A percentile compares a stretch with the other conserved stretches of the same genome.
Evolutionary conservation across 2,888 invertebrate species (phyloP).

Genomic region (Azorinus chamasolen): DNA sequence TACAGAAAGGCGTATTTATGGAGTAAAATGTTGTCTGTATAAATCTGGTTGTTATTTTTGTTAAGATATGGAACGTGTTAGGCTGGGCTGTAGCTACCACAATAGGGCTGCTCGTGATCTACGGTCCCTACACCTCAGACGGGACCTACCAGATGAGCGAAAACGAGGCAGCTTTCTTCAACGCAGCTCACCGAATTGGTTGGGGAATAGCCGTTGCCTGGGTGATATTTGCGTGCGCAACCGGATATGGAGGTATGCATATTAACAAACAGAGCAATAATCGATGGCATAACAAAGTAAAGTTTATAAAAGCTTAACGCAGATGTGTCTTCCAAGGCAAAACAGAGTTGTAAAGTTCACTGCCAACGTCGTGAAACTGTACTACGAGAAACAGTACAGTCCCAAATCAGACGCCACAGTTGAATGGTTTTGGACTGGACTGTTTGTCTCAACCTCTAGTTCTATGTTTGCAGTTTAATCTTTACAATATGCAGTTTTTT

Average conservation of each 20-base stretch:
- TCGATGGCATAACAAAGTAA: background rate
- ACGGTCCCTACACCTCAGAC: constrained; percentile 40
- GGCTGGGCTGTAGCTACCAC: constrained; percentile 46
- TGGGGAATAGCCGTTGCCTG: constrained; percentile 88
- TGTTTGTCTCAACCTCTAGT: too few species aligned
- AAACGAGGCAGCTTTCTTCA: constrained; percentile 84
- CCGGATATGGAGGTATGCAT: constrained; percentile 87
- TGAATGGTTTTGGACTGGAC: too few species aligned
- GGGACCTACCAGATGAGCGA: constrained; percentile 6
- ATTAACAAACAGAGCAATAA: too few species aligned
- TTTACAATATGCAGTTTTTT: too few species aligned
- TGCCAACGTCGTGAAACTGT: too few species aligned
- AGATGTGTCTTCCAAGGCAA: background rate
- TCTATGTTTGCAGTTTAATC: too few species aligned
- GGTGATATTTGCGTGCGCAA: constrained; percentile 88
- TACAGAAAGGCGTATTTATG: too few species aligned
- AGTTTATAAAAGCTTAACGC: background rate
- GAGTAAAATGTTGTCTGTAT: too few species aligned
- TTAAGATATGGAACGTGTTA: constrained; percentile 34
- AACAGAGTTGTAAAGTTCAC: constrained; percentile 2
- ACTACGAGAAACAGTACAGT: too few species aligned
- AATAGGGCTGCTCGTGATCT: constrained; percentile 38
- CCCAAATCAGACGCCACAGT: too few species aligned
- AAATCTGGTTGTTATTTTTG: too few species aligned
- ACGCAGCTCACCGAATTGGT: constrained; percentile 86